Evolutionary conservation across 2,888 invertebrate genomes (phyloP), one percentile per base, ranked within the genome.

Genomic region (Drosophila emarginata): DNA sequence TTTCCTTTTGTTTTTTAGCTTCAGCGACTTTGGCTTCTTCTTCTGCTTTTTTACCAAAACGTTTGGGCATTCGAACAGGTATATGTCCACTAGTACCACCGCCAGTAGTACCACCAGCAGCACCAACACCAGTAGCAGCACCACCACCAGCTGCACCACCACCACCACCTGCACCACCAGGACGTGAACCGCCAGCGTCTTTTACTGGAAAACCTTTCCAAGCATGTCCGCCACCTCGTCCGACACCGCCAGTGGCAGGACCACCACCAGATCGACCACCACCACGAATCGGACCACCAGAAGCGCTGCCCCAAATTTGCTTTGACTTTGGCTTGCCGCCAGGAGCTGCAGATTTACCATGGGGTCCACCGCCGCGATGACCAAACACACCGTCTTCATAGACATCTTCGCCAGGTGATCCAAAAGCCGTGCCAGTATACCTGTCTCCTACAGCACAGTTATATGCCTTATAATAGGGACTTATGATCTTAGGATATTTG

Each of bases 371-470:
- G 4, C 83, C 83, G 2, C 63, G 18, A 50, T 52, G 6, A 0
- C 83, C 87, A 39, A 86, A 84, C 3, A 75, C 28, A 1, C 83
- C 83, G 45, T 84, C 83, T 50, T 84, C 83, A 58, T 62, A 84
- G 4, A 81, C 77, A 0, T 45, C 9, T 26, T 86, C 81, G 1
- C 80, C 83, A 2, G 83, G 78, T 4, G 4, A 4, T 7, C 87
- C 87, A 5, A 81, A 79, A 4, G 78, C 78, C 0, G 77, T 78
- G 15, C 77, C 74, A 14, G 74, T 77, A 6, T 79, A 86, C 1
- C 85, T 77, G 56, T 83, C 89, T 2, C 80, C 88, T 0, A 81
- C 79, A 1, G 89, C 90, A 69, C 90, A 90, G 18, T 90, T 84
- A 54, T 81, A 90, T 12, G 75, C 67, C 12, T 83, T 81, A 79